Percentiles rank a stretch among this genome's conserved stretches.
phyloP scores from a whole-genome alignment of 2,888 invertebrate genomes.

The Callyntrura guangdongensis region DNA sequence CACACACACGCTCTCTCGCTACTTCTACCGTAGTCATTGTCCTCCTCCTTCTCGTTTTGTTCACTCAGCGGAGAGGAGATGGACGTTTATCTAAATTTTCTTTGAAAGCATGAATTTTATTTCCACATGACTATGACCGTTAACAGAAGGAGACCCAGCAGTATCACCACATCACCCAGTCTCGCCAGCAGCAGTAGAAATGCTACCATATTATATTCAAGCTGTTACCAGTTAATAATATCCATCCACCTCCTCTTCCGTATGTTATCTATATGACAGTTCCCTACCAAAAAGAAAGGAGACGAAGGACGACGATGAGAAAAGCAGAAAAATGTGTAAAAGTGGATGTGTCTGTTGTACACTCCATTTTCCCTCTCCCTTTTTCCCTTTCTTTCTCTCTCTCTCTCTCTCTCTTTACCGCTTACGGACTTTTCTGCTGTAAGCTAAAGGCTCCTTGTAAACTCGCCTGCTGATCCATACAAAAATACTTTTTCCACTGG shows the following conservation, averaged over 20 bases:
- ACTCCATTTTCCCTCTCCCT: background rate
- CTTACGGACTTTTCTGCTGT: conserved; percentile 18
- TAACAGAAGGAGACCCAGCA: conserved; percentile 29
- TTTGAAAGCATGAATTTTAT: conserved; percentile 70
- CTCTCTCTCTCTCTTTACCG: background rate
- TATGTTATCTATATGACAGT: conserved; percentile 35
- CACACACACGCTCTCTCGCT: background rate
- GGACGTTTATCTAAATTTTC: conserved; percentile 71
- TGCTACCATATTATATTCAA: conserved; percentile 53
- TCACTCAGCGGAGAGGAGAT: conserved; percentile 5
- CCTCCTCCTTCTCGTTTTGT: background rate
- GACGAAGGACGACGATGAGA: background rate
- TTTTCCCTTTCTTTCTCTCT: background rate
- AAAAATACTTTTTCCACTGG: conserved; percentile 64
- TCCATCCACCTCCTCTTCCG: conserved; percentile 11
- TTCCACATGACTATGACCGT: conserved; percentile 69
- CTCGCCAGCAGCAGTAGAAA: conserved; percentile 23
- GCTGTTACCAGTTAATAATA: conserved; percentile 73
- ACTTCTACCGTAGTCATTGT: background rate
- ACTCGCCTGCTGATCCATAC: conserved; percentile 67
- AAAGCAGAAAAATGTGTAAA: conserved; percentile 31
- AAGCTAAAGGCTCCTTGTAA: conserved; percentile 54
- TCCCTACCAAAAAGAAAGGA: conserved; percentile 5
- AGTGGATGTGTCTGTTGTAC: conserved; percentile 33
- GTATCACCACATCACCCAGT: background rate